These are phyloP conservation scores for Macrophya alboannulata DNA, from an alignment of 2,888 invertebrate genomes.

Conservation along the genomic window DNA sequence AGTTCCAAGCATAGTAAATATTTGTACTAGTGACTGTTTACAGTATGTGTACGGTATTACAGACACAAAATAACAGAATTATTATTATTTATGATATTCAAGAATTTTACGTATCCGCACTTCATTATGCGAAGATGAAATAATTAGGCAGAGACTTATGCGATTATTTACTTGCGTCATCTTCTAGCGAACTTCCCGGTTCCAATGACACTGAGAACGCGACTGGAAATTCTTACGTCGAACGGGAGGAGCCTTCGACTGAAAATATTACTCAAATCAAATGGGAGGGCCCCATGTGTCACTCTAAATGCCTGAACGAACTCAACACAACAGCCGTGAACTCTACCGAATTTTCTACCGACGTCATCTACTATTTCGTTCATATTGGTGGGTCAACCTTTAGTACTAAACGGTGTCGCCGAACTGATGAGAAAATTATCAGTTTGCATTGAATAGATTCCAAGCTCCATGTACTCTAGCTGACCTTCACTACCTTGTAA, in stretches of 20 bases:
- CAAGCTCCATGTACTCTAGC: too few relatives aligned
- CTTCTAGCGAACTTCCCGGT: background rate
- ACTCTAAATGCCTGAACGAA: slow-evolving; percentile 7
- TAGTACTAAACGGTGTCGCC: slow-evolving; percentile 61
- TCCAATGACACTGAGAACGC: background rate
- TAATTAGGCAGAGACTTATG: background rate
- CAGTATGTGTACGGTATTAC: background rate
- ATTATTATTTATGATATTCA: background rate
- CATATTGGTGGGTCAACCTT: background rate
- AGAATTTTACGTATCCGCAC: background rate
- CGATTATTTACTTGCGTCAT: background rate
- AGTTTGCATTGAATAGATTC: background rate
- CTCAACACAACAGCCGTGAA: slow-evolving; percentile 10
- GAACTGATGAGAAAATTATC: background rate
- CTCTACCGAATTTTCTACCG: background rate
- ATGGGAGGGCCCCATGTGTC: slow-evolving; percentile 71
- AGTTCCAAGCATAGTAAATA: background rate
- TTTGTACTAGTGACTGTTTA: background rate
- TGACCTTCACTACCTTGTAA: slow-evolving; percentile 59
- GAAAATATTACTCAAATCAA: background rate
- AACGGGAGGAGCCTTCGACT: background rate
- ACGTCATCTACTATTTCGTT: slow-evolving; percentile 2
- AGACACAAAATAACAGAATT: background rate
- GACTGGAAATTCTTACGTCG: background rate
- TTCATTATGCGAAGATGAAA: background rate